Evolutionary conservation across 2,113 vertebrate genomes (phyloP).

Genomic region (Lates calcarifer): DNA sequence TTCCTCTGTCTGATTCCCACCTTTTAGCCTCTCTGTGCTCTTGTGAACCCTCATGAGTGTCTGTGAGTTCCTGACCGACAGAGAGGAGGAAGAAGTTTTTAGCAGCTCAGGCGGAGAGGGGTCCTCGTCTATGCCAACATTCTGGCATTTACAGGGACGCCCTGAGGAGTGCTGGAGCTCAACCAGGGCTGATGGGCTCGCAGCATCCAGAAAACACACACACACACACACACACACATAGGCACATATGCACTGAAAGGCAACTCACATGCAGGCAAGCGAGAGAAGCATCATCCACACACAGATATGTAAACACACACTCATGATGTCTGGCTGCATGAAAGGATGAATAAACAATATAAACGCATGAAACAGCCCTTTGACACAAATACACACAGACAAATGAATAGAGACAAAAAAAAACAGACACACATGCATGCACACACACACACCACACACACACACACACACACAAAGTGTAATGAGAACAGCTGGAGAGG

Average conservation of each 20-base stretch:
- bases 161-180: constrained; percentile 52
- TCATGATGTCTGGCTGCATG: neutral
- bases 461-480: constrained; percentile 14
- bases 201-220: constrained; percentile 14
- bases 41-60: constrained; percentile 17
- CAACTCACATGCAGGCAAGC: neutral
- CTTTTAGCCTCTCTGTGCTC: constrained; percentile 12
- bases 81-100: constrained; percentile 44
- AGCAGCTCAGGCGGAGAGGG: constrained; percentile 28
- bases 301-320: constrained; percentile 3
- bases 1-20: neutral
- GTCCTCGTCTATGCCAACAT: constrained; percentile 33
- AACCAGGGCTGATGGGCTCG: constrained; percentile 36
- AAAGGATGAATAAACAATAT: constrained; percentile 34
- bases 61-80: constrained; percentile 28
- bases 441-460: constrained; percentile 16
- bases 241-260: neutral
- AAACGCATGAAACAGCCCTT: neutral
- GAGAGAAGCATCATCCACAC: neutral
- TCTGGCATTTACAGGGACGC: constrained; percentile 66
- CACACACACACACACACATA: too few relatives aligned
- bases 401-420: constrained; percentile 31
- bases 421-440: constrained; percentile 11
- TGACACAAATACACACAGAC: constrained; percentile 26
- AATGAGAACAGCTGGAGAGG: constrained; percentile 81